A percentile compares a stretch with the other conserved stretches of the same genome.
Conservation (phyloP, 2,113 vertebrate species). For the Hipposideros armiger region DNA sequence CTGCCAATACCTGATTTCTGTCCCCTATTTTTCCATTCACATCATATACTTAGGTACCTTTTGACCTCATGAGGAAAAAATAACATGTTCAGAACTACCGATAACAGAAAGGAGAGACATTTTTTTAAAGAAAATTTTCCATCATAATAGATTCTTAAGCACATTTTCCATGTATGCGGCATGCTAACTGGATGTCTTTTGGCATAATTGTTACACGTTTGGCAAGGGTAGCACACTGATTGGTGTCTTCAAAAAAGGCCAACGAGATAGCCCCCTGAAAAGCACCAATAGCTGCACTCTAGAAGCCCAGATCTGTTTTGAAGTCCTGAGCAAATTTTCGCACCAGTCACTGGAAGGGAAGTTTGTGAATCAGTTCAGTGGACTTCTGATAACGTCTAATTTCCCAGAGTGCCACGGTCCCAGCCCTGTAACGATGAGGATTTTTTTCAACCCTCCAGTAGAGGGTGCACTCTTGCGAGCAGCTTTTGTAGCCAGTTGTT, state of each 20-base stretch:
- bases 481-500: too few relatives aligned
- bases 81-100: too few relatives aligned
- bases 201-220: not conserved
- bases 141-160: not conserved
- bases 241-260: not conserved
- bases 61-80: too few relatives aligned
- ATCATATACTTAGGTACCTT: too few relatives aligned
- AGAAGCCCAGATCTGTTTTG: slow-evolving; percentile 92
- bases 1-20: too few relatives aligned
- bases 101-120: too few relatives aligned
- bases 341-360: slow-evolving; percentile 91
- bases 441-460: too few relatives aligned
- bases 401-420: slow-evolving; percentile 91
- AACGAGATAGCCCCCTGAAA: slow-evolving; percentile 86
- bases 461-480: too few relatives aligned
- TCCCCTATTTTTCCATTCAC: too few relatives aligned
- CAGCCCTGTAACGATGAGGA: slow-evolving; percentile 83
- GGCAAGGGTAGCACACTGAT: not conserved
- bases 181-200: not conserved
- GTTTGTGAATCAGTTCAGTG: slow-evolving; percentile 91
- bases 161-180: not conserved
- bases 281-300: slow-evolving; percentile 92
- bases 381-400: slow-evolving; percentile 92
- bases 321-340: slow-evolving; percentile 93
- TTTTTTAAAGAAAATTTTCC: not conserved